These are phyloP conservation scores for Balanococcus diminutus DNA, from an alignment of 2,888 invertebrate genomes.

Conservation along the genomic window DNA sequence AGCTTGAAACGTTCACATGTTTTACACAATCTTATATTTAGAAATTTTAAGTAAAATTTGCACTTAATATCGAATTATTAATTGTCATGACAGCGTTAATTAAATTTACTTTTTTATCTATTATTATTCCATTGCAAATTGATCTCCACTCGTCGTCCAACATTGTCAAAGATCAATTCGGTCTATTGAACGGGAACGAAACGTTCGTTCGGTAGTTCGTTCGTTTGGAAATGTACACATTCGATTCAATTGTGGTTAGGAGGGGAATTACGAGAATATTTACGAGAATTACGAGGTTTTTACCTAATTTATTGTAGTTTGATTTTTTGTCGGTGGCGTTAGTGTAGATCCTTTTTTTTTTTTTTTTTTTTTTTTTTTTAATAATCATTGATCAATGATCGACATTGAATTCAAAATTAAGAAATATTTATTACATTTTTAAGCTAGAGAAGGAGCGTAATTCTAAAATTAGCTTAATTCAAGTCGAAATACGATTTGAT, in stretches of 20 bases:
- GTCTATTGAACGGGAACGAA: not conserved
- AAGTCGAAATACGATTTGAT: no score
- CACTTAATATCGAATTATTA: not conserved
- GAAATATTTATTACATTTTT: no score
- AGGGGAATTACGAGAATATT: not conserved
- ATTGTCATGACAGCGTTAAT: conserved; percentile 33
- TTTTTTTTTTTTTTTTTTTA: not conserved
- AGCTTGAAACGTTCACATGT: not conserved
- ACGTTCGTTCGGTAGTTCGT: not conserved
- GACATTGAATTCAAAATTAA: no score
- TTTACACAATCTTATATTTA: not conserved
- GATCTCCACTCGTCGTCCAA: not conserved
- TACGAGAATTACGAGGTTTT: not conserved
- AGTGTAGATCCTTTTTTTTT: not conserved
- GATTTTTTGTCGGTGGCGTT: no score
- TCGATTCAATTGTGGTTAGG: not conserved
- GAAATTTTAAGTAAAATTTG: conserved; percentile 13
- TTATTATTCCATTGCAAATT: conserved; percentile 32
- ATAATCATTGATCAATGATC: no score
- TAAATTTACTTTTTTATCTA: conserved; percentile 27
- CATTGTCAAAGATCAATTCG: not conserved
- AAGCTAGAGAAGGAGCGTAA: no score
- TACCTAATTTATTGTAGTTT: no score
- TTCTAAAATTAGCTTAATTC: no score
- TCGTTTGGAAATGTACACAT: not conserved